Evolutionary conservation across 2,888 invertebrate species (phyloP), one percentile per base, ranked within the genome.

Genomic region (Osedax frankpressi): DNA sequence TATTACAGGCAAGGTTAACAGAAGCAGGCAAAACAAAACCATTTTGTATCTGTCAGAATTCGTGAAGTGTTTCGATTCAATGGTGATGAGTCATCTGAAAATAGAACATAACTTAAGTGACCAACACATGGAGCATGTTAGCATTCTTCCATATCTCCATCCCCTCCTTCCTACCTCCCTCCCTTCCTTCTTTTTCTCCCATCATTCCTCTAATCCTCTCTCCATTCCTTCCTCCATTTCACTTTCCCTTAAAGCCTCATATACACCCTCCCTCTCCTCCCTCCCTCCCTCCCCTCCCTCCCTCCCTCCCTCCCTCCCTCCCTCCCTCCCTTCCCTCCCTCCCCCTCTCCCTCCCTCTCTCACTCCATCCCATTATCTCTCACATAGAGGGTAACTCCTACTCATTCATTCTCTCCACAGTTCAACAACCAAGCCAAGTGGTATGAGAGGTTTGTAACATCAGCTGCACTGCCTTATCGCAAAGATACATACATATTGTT

Each of bases 261-360:
- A 28, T 19, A 59, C 1, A 25, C 27, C n/a, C 24, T 25, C 59
- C 3, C 24, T 11, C 71, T 28, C 2, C 71, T 28, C 19, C 6
- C 59, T 44, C 2, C 71, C n/a, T 2, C 59, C 30, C 24, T 1
- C 1, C 71, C 24, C 25, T 44, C 27, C 14, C 3, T 25, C 28
- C 30, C 30, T 26, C 30, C 26, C 70, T 29, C 2, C 70, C 70
- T 19, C 70, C 30, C 70, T 29, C 70, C 3, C 71, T 62, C 28
- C 14, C 19, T 62, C 0, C 14, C 44, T 71, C 25, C 60, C 1
- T n/a, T n/a, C 30, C 70, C 28, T 70, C 30, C 29, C 2, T 44
- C 29, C 2, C 59, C 3, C 27, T 63, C 60, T 2, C 25, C 71
- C 71, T 62, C 62, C 28, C 19, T 6, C 63, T 3, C 3, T 3